Evolutionary conservation across 2,888 invertebrate species (phyloP), one percentile per base, ranked within the genome.

Genomic region (Drosophila pullipes): DNA sequence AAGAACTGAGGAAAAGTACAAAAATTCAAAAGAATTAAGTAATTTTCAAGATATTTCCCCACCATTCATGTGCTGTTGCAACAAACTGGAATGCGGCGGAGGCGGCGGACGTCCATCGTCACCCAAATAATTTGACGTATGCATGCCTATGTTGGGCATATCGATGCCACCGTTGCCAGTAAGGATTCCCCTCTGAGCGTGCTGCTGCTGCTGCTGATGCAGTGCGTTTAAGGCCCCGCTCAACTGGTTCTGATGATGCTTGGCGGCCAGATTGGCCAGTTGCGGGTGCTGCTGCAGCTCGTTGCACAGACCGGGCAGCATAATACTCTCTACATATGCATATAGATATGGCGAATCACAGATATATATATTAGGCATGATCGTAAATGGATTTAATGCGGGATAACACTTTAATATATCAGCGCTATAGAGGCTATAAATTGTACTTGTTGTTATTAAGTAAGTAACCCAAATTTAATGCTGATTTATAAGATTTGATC

Each of bases 81-180:
- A 96, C 92, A 97, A 95, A 92, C 95, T 95, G 83, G 96, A 95
- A 92, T 94, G 95, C 69, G 95, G 95, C 62, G 95, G 95, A 91
- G 96, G 96, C 88, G 96, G 96, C 88, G 96, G 96, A 76, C 96
- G 95, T 93, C 96, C 94, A 92, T 95, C 95, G 92, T 95, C 93
- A 53, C 91, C 92, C 74, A 93, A 85, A 75, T 92, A 91, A 53
- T 83, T 79, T 63, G 83, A 83, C 67, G 74, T 55, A 60, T 74
- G 62, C 78, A 74, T 68, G 50, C 61, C 68, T 22, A 55, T 70
- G 58, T 82, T 83, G 53, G 81, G 68, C 80, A 91, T 83, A 53
- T 92, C 92, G 64, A 92, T 82, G 81, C 89, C 86, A 41, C 92
- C 92, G 66, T 91, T 91, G 74, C 92, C 91, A 70, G 83, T 85